A percentile compares a stretch with the other conserved stretches of the same genome.
Conservation (phyloP, 2,888 invertebrate species). For the Archips crataeganus region DNA sequence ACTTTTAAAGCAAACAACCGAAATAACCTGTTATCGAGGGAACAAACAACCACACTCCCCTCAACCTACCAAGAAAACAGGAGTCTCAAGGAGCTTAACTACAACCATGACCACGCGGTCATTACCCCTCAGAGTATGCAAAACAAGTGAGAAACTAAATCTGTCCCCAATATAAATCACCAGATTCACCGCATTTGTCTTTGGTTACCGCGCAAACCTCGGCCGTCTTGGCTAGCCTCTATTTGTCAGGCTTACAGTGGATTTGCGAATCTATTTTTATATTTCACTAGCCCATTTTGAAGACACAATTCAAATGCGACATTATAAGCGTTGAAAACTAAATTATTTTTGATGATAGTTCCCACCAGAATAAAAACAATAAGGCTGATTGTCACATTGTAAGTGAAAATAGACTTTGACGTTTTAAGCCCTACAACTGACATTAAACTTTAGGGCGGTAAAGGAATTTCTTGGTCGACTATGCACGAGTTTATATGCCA, state of each 20-base stretch:
- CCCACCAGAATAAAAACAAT: too few species aligned
- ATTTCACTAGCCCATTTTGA: constrained; percentile 4
- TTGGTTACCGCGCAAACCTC: constrained; percentile 28
- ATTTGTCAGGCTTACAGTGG: constrained; percentile 40
- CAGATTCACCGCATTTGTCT: constrained; percentile 28
- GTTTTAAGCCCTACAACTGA: too few species aligned
- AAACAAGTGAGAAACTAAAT: constrained; percentile 24
- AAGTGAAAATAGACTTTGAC: too few species aligned
- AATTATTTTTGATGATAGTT: too few species aligned
- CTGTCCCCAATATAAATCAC: constrained; percentile 18
- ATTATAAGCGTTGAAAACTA: too few species aligned
- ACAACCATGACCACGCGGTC: constrained; percentile 16
- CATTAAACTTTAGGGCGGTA: too few species aligned
- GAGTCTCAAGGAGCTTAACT: neutral
- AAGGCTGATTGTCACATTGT: too few species aligned
- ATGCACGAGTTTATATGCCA: too few species aligned
- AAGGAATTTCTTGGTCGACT: too few species aligned
- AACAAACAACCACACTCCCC: neutral
- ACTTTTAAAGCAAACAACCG: too few species aligned
- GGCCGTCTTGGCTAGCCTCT: constrained; percentile 24
- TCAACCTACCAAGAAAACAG: constrained; percentile 4
- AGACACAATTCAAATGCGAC: neutral
- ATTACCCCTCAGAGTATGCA: constrained; percentile 29
- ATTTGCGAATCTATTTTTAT: constrained; percentile 36
- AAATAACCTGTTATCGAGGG: neutral